Percentiles rank a stretch among this genome's conserved stretches.
phyloP scores from a whole-genome alignment of 2,888 invertebrate genomes.

The Oxycera nigricornis region DNA sequence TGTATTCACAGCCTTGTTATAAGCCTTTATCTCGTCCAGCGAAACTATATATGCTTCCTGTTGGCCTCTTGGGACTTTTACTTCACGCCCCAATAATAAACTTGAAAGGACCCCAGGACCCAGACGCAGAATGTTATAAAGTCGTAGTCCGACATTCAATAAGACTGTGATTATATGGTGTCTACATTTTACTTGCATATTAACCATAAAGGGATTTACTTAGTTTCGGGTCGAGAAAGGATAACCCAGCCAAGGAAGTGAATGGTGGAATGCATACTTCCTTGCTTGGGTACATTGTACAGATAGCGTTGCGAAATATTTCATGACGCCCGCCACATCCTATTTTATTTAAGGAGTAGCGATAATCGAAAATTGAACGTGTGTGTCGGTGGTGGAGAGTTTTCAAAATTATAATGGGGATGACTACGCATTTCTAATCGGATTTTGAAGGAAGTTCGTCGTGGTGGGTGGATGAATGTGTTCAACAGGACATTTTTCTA shows the following conservation, averaged over 20 bases:
- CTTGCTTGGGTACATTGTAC: background rate
- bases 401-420: background rate
- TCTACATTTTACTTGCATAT: constrained; percentile 36
- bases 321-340: constrained; percentile 18
- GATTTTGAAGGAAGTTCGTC: too few species aligned
- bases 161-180: constrained; percentile 36
- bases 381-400: background rate
- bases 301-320: constrained; percentile 7
- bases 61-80: constrained; percentile 5
- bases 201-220: constrained; percentile 35
- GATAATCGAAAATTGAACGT: constrained; percentile 33
- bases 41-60: constrained; percentile 6
- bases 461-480: too few species aligned
- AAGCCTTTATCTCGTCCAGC: constrained; percentile 11
- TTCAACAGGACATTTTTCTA: too few species aligned
- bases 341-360: constrained; percentile 24
- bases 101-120: background rate
- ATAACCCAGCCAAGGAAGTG: background rate
- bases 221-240: background rate
- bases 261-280: background rate
- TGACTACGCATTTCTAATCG: background rate
- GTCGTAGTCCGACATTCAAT: constrained; percentile 28
- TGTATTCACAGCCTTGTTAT: background rate
- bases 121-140: constrained; percentile 12
- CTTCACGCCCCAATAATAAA: background rate